Evolutionary conservation across 2,888 invertebrate species (phyloP).

Genomic region (Biston betularia): DNA sequence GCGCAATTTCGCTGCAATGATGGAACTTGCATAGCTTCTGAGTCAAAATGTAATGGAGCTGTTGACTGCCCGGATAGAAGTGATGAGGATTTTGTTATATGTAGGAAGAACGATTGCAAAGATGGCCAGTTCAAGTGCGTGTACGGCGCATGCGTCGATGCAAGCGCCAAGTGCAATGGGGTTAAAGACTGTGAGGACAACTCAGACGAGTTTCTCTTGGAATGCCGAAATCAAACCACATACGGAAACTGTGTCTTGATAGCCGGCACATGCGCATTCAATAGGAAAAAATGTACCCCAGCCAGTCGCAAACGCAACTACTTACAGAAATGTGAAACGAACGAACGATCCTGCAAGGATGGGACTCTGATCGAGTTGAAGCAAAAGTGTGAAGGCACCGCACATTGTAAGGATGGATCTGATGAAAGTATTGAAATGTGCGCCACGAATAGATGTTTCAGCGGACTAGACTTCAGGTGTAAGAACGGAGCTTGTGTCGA

Average conservation of each 20-base stretch:
- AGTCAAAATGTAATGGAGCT: conserved; percentile 32
- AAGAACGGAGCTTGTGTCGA: conserved; percentile 34
- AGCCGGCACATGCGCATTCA: conserved; percentile 9
- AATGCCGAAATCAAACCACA: conserved; percentile 35
- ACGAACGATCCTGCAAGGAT: conserved; percentile 27
- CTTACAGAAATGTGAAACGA: conserved; percentile 19
- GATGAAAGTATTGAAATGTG: conserved; percentile 32
- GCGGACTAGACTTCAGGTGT: conserved; percentile 24
- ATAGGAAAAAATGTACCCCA: conserved; percentile 1
- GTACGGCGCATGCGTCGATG: conserved; percentile 28
- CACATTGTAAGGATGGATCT: conserved; percentile 34
- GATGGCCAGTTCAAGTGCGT: conserved; percentile 25
- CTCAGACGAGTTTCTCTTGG: conserved; percentile 29
- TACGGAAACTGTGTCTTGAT: conserved; percentile 10
- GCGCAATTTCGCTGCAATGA: conserved; percentile 29
- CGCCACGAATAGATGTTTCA: conserved; percentile 24
- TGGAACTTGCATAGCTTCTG: conserved; percentile 28
- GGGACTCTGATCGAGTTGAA: conserved; percentile 18
- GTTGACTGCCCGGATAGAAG: conserved; percentile 35
- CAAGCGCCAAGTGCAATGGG: conserved; percentile 23
- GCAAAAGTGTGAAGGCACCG: conserved; percentile 25
- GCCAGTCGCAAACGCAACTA: background rate
- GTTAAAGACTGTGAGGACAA: conserved; percentile 28
- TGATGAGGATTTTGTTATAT: conserved; percentile 38
- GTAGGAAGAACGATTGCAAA: conserved; percentile 30